These are phyloP conservation scores for Lepidostoma basale DNA, from an alignment of 1,140 invertebrate genomes.

Conservation along the genomic window DNA sequence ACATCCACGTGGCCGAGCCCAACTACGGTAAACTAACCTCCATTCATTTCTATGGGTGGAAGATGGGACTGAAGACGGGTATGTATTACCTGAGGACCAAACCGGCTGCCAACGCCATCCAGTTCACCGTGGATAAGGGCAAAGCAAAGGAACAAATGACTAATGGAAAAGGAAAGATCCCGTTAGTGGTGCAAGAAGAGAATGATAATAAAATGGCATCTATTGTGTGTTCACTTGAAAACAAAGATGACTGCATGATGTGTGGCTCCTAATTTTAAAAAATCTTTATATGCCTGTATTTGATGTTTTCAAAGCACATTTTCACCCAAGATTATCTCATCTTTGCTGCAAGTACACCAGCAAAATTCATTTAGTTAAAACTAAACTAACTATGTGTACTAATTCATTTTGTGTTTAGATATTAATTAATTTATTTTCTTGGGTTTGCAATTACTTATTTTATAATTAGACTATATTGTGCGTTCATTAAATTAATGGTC, in stretches of 20 bases:
- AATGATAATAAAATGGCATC: conserved; percentile 72
- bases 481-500: too few relatives aligned
- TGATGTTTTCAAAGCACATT: too few relatives aligned
- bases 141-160: conserved; percentile 63
- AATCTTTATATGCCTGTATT: too few relatives aligned
- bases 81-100: conserved; percentile 99
- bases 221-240: conserved; percentile 86
- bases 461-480: too few relatives aligned
- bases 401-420: too few relatives aligned
- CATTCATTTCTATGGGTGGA: conserved; percentile 99
- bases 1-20: conserved; percentile 94
- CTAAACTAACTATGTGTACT: too few relatives aligned
- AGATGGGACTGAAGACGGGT: conserved; percentile 95
- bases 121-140: conserved; percentile 96
- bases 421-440: too few relatives aligned
- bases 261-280: conserved; percentile 74
- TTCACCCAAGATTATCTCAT: too few relatives aligned
- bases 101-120: conserved; percentile 93
- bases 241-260: conserved; percentile 89
- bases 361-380: too few relatives aligned
- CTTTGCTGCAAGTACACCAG: too few relatives aligned
- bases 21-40: conserved; percentile 93
- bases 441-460: too few relatives aligned
- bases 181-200: conserved; percentile 49
- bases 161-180: conserved; percentile 39